phyloP scores from a whole-genome alignment of 2,113 vertebrate species.

The Pluvialis apricaria region DNA sequence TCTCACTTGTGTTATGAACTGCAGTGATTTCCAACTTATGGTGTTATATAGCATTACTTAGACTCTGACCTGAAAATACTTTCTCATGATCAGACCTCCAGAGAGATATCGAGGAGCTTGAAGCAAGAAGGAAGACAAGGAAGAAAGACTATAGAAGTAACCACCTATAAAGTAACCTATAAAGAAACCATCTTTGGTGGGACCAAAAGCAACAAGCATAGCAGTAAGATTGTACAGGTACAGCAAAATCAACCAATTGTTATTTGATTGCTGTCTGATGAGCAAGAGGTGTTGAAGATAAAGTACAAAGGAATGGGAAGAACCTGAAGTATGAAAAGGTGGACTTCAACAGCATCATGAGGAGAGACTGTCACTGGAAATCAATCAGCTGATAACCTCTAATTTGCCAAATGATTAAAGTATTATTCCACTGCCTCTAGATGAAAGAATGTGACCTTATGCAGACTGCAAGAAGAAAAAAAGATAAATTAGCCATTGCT shows the following conservation, averaged over 20 bases:
- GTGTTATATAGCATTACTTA: neutral
- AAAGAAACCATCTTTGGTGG: neutral
- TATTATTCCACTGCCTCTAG: neutral
- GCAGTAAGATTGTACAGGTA: neutral
- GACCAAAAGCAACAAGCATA: neutral
- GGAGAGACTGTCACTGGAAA: neutral
- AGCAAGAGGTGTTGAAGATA: neutral
- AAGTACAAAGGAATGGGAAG: neutral
- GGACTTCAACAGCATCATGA: neutral
- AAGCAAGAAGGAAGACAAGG: neutral
- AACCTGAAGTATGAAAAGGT: neutral
- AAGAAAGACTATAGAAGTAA: neutral
- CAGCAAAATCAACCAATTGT: neutral
- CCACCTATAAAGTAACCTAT: neutral
- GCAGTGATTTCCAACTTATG: neutral
- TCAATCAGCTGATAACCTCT: neutral
- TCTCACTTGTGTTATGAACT: neutral
- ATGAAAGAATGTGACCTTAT: neutral
- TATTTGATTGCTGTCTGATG: neutral
- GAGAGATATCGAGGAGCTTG: neutral
- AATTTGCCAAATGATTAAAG: neutral
- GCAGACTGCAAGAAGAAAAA: neutral
- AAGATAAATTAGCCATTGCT: neutral
- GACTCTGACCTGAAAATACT: neutral
- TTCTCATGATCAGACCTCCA: neutral